Evolutionary conservation across 2,113 vertebrate genomes (phyloP), one percentile per base, ranked within the genome.

Genomic region (Arvicanthis niloticus): DNA sequence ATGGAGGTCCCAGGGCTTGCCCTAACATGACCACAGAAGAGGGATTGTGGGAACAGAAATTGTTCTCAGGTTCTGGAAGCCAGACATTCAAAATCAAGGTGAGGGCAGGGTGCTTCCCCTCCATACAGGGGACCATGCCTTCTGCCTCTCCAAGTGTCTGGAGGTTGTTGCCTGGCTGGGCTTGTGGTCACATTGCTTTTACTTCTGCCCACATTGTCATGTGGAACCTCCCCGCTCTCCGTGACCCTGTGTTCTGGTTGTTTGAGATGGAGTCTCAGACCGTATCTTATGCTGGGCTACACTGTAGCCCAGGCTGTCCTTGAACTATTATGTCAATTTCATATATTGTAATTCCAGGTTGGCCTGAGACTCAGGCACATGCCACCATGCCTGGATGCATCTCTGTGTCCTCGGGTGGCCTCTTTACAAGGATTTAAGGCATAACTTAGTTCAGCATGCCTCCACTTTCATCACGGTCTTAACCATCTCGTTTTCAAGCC

Each of bases 131-230:
- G 45, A 9, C 11, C 1, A 12, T 45, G 17, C 16, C 31, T 8
- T 48, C 60, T 24, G 40, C n/a, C 81, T 68, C 48, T 19, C 0
- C 29, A 0, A 2, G 68, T 7, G 2, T 40, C 88, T 10, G 4
- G 6, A 19, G 29, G 8, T 7, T 34, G 19, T 5, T 17, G 13
- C 7, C 75, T 76, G n/a, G 40, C 45, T 31, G 24, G 65, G 51
- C 10, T 40, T 17, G 7, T 8, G 2, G n/a, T n/a, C 12, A 0
- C 3, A 1, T 31, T 13, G 3, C 19, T 40, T 40, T 6, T 5
- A 0, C 10, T 48, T 34, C 67, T 31, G 7, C 45, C 34, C 9
- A 7, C 0, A 0, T 34, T 0, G 0, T 40, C 34, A 26, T 17
- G 0, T 0, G 67, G 1, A 31, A 53, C 17, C 45, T 65, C 2